Evolutionary conservation across 2,888 invertebrate genomes (phyloP).

Genomic region (Cosmia trapezina): DNA sequence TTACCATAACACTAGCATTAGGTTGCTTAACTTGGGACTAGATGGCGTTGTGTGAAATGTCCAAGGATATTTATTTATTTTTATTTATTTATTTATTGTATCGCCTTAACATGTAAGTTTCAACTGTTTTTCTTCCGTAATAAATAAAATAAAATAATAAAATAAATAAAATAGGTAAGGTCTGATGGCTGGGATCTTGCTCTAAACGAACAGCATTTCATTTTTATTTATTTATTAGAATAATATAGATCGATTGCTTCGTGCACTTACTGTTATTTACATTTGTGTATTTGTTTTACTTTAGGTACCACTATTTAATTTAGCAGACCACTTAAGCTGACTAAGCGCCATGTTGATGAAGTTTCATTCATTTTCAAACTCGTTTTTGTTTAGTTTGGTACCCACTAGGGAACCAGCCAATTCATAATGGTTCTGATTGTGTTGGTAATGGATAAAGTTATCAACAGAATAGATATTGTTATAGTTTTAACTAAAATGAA

Average conservation of each 20-base stretch:
- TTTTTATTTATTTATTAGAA: too few relatives aligned
- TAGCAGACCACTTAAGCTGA: constrained; percentile 3
- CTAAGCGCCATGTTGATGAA: constrained; percentile 13
- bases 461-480: constrained; percentile 14
- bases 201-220: too few relatives aligned
- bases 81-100: too few relatives aligned
- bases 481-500: constrained; percentile 6
- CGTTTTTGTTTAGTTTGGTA: constrained; percentile 6
- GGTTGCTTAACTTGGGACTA: too few relatives aligned
- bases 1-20: too few relatives aligned
- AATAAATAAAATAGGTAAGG: too few relatives aligned
- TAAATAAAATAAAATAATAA: too few relatives aligned
- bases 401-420: not conserved
- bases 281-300: constrained; percentile 6
- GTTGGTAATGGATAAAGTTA: not conserved
- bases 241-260: not conserved
- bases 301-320: constrained; percentile 20
- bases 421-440: constrained; percentile 17
- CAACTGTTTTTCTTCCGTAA: too few relatives aligned
- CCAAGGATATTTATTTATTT: too few relatives aligned
- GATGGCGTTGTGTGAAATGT: too few relatives aligned
- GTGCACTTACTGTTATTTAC: constrained; percentile 36
- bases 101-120: too few relatives aligned
- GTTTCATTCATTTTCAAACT: constrained; percentile 16
- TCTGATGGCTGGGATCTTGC: too few relatives aligned